These are phyloP conservation scores for Halcyon leucocephala DNA, from an alignment of 2,797 vertebrate genomes.

Conservation along the genomic window DNA sequence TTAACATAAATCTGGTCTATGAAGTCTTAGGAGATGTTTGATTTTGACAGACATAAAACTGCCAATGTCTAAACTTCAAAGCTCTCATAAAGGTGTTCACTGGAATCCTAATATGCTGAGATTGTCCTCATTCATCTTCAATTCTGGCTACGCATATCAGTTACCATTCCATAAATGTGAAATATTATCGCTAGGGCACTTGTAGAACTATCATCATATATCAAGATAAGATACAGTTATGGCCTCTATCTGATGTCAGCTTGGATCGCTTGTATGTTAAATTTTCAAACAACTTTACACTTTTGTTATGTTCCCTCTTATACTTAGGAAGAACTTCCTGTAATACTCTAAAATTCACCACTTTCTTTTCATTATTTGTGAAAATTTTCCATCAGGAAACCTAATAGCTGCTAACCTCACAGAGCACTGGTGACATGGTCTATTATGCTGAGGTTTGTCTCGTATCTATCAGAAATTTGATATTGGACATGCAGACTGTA, in stretches of 20 bases:
- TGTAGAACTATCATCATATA: not conserved
- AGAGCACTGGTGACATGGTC: not conserved
- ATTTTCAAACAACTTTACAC: not conserved
- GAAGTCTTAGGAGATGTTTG: not conserved
- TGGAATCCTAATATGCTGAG: not conserved
- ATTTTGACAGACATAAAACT: not conserved
- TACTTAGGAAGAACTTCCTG: not conserved
- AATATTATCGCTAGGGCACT: not conserved
- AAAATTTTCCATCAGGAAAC: not conserved
- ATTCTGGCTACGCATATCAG: not conserved
- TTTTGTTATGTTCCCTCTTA: not conserved
- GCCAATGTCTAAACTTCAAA: not conserved
- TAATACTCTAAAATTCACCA: not conserved
- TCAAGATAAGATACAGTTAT: not conserved
- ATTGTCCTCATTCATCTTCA: not conserved
- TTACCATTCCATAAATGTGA: not conserved
- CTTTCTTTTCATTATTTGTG: not conserved
- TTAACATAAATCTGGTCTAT: not conserved
- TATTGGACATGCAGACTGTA: not conserved
- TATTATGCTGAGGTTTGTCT: not conserved
- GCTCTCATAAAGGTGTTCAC: not conserved
- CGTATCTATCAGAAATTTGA: not conserved
- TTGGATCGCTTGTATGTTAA: not conserved
- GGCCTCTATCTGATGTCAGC: not conserved
- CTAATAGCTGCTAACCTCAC: not conserved